Base-by-base conservation (phyloP, 1,140 invertebrate species). In the Globodera rostochiensis region DNA sequence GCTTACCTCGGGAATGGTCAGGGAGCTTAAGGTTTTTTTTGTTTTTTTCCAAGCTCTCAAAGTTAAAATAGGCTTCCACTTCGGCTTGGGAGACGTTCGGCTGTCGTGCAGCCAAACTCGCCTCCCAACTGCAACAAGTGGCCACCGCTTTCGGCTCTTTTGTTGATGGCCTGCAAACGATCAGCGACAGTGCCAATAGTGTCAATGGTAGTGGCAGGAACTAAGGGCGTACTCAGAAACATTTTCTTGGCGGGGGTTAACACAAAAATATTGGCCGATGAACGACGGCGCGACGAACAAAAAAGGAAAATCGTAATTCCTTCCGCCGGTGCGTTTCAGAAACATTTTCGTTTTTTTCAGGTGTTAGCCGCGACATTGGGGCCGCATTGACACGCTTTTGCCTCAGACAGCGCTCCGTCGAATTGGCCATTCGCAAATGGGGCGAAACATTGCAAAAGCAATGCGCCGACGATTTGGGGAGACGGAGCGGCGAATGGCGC, bases 331-430 rank as follows among this genome's bases (percentile, higher is more conserved):
- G 21, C 13, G 60, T 21, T 21, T 15, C 13, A 15, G 60, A 66
- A 66, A 13, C 13, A 66, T 66, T 66, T 66, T 15, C n/a, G 1
- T 15, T 66, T 66, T 66, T 66, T 13, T 7, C 50, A 84, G 82
- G 84, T 57, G 64, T 80, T 5, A 81, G 64, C 47, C 85, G 84
- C 21, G 84, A 85, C 67, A 85, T 85, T 77, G 84, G 84, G 9
- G 85, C 85, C 45, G 71, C 74, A 25, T 50, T 85, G 25, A 85
- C 84, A 9, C 77, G 84, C 9, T 85, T 87, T 77, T 85, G 84
- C 69, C 45, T 85, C 21, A 77, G 84, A 36, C 84, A 85, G 64
- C 25, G 82, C 49, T 57, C 78, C 9, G 53, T 85, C n/a, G 81
- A 85, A 70, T 74, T 45, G 70, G 15, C 69, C 6, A 47, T 85